These are phyloP conservation scores for Varecia variegata DNA, from an alignment of 2,797 vertebrate species.

Conservation along the genomic window DNA sequence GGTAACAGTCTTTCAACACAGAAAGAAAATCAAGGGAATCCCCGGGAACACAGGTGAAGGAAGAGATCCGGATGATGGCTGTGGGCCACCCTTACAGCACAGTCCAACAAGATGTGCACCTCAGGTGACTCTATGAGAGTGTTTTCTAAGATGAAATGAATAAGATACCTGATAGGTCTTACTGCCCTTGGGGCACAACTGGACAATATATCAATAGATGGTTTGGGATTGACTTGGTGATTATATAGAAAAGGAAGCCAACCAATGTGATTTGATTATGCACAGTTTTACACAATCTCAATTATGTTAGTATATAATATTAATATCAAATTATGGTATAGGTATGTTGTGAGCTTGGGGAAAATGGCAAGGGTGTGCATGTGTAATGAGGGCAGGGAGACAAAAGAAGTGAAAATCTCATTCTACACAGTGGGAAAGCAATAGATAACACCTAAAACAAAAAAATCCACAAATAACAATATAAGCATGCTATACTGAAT, in stretches of 20 bases:
- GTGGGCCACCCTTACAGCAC: background rate
- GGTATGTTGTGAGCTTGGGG: background rate
- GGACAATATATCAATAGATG: background rate
- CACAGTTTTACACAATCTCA: background rate
- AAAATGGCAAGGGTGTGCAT: background rate
- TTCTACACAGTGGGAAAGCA: background rate
- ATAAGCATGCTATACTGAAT: background rate
- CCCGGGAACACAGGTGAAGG: background rate
- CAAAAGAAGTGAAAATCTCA: background rate
- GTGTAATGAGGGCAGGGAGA: background rate
- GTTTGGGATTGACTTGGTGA: background rate
- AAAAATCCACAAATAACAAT: background rate
- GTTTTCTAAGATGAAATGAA: background rate
- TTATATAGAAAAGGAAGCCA: background rate
- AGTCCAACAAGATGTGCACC: background rate
- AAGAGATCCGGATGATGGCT: background rate
- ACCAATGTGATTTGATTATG: background rate
- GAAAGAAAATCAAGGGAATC: background rate
- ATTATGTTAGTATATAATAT: background rate
- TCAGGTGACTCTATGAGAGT: too few species aligned
- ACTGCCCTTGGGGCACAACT: background rate
- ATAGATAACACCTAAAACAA: background rate
- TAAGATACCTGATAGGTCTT: background rate
- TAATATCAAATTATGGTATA: background rate
- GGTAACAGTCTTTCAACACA: background rate